A percentile compares a stretch with the other conserved stretches of the same genome.
Evolutionary conservation across 2,888 invertebrate species (phyloP).

Genomic region (Criorhina ranunculi): DNA sequence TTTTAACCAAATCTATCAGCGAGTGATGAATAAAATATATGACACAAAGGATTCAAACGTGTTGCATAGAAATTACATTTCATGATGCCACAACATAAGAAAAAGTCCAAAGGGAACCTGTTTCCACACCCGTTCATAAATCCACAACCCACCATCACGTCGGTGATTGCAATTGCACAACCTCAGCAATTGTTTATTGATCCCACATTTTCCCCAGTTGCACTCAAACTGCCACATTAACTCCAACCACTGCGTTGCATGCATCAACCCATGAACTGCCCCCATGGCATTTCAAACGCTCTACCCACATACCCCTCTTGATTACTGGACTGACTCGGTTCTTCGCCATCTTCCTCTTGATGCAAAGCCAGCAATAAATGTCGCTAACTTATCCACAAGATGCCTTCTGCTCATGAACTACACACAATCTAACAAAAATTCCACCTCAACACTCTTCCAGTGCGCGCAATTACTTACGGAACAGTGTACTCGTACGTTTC

Average conservation of each 20-base stretch:
- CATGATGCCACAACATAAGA: too few relatives aligned
- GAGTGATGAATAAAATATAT: too few relatives aligned
- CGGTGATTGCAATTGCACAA: not conserved
- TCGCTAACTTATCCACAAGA: constrained; percentile 13
- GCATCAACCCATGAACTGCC: constrained; percentile 20
- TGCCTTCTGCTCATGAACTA: constrained; percentile 10
- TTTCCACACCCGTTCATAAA: not conserved
- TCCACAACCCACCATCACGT: not conserved
- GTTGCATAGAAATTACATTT: too few relatives aligned
- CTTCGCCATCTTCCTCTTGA: not conserved
- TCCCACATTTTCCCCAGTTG: constrained; percentile 23
- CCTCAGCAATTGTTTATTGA: constrained; percentile 5
- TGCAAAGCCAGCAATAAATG: constrained; percentile 28
- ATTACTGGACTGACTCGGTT: not conserved
- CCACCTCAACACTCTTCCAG: constrained; percentile 6
- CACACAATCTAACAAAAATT: constrained; percentile 1
- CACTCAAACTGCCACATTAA: constrained; percentile 49
- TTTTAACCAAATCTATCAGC: too few relatives aligned
- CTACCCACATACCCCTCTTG: constrained; percentile 22
- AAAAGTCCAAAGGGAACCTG: too few relatives aligned
- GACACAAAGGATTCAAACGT: too few relatives aligned
- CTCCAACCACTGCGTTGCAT: constrained; percentile 24
- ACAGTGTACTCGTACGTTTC: too few relatives aligned
- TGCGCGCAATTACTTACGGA: too few relatives aligned
- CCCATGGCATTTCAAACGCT: constrained; percentile 31